These are phyloP conservation scores for Junco hyemalis DNA, from an alignment of 2,113 vertebrate species.

Conservation along the genomic window DNA sequence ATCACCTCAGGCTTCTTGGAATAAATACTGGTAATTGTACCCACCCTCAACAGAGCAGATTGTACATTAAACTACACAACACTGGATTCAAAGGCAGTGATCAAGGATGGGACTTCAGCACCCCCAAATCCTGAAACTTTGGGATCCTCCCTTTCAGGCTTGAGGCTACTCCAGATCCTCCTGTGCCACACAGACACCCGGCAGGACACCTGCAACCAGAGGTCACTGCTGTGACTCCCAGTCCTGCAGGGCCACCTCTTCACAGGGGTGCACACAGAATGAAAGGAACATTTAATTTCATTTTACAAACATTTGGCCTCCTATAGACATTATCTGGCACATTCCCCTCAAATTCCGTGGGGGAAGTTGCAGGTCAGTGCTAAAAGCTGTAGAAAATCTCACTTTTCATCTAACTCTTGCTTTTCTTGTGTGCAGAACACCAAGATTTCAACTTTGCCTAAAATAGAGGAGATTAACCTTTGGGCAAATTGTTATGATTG, in stretches of 20 bases:
- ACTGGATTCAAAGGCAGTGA: background rate
- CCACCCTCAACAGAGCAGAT: background rate
- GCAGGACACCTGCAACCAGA: background rate
- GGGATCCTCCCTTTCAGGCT: background rate
- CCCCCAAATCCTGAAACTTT: background rate
- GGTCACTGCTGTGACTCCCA: background rate
- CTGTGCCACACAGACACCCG: background rate
- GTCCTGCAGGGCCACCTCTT: background rate
- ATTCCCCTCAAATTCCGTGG: background rate
- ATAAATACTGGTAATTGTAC: constrained; percentile 52
- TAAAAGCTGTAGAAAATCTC: background rate
- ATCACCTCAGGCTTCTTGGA: constrained; percentile 34
- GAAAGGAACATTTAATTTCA: background rate
- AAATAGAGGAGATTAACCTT: background rate
- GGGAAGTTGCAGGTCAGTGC: background rate
- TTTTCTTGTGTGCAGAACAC: background rate
- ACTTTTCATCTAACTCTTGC: background rate
- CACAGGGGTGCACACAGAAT: background rate
- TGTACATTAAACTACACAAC: background rate
- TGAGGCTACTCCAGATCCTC: background rate
- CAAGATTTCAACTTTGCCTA: background rate
- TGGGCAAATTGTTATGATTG: background rate
- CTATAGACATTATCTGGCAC: background rate
- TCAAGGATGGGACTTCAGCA: background rate
- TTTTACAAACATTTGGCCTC: background rate